Evolutionary conservation across 1,140 invertebrate genomes (phyloP).

Genomic region (Pseudomyrmex flavicornis): DNA sequence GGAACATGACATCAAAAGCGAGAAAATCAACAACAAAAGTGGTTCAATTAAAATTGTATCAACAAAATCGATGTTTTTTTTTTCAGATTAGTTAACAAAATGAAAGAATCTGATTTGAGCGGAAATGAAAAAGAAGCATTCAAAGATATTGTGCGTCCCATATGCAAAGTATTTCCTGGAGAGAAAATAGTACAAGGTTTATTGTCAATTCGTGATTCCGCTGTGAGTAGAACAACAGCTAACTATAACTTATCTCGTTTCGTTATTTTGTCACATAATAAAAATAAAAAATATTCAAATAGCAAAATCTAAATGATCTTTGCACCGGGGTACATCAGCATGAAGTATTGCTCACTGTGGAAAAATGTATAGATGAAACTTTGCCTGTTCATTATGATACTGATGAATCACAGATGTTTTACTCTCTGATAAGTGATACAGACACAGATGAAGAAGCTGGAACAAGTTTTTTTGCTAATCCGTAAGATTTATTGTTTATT

Average conservation of each 20-base stretch:
- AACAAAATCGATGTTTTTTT: background rate
- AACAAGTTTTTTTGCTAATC: slow-evolving; percentile 78
- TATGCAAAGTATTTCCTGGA: slow-evolving; percentile 80
- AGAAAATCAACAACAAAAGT: too few species aligned
- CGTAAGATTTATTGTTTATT: slow-evolving; percentile 63
- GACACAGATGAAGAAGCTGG: slow-evolving; percentile 74
- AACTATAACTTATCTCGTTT: background rate
- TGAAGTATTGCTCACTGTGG: slow-evolving; percentile 82
- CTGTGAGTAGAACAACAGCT: slow-evolving; percentile 70
- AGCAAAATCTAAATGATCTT: slow-evolving; percentile 82
- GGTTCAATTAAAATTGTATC: too few species aligned
- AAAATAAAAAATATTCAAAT: slow-evolving; percentile 46
- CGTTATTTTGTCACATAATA: slow-evolving; percentile 4
- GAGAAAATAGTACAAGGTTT: slow-evolving; percentile 79
- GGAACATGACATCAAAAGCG: too few species aligned
- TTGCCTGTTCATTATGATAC: slow-evolving; percentile 80
- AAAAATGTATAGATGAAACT: slow-evolving; percentile 80
- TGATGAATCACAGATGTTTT: slow-evolving; percentile 82
- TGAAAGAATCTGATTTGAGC: slow-evolving; percentile 77
- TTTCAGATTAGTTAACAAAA: slow-evolving; percentile 80
- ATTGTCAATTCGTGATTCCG: slow-evolving; percentile 78
- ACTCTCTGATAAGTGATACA: slow-evolving; percentile 81
- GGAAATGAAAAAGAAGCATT: slow-evolving; percentile 78
- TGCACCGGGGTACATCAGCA: slow-evolving; percentile 80
- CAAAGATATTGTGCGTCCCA: slow-evolving; percentile 77